Evolutionary conservation across 2,888 invertebrate species (phyloP).

Genomic region (Oxyscelio sp.): DNA sequence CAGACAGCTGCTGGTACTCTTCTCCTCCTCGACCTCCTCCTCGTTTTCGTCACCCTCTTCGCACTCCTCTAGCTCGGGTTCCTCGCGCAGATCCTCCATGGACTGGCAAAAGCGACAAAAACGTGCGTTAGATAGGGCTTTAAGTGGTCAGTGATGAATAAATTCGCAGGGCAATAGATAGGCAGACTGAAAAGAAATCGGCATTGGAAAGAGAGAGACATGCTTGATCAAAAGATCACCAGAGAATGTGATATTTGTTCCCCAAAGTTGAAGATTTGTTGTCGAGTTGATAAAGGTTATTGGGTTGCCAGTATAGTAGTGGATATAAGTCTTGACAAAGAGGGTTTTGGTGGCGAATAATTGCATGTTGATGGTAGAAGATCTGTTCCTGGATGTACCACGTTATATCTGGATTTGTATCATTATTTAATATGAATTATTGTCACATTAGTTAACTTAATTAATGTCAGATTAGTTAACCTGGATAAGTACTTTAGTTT

Average conservation of each 20-base stretch:
- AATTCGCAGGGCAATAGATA: slow-evolving; percentile 70
- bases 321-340: neutral
- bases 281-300: neutral
- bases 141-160: neutral
- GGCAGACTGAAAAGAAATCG: slow-evolving; percentile 41
- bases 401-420: neutral
- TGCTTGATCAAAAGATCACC: slow-evolving; percentile 6
- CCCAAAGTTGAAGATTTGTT: neutral
- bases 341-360: neutral
- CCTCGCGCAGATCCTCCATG: slow-evolving; percentile 87
- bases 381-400: neutral
- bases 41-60: no score
- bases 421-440: no score
- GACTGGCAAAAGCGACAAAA: slow-evolving; percentile 79
- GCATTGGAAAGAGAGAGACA: slow-evolving; percentile 9
- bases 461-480: no score
- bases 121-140: neutral
- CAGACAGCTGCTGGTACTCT: no score
- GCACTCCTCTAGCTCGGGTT: no score
- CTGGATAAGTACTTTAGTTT: no score
- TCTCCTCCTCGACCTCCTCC: no score
- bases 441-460: no score
- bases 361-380: neutral
- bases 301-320: neutral
- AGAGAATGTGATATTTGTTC: neutral